Evolutionary conservation across 2,888 invertebrate species (phyloP).

Genomic region (Dascillus cervinus): DNA sequence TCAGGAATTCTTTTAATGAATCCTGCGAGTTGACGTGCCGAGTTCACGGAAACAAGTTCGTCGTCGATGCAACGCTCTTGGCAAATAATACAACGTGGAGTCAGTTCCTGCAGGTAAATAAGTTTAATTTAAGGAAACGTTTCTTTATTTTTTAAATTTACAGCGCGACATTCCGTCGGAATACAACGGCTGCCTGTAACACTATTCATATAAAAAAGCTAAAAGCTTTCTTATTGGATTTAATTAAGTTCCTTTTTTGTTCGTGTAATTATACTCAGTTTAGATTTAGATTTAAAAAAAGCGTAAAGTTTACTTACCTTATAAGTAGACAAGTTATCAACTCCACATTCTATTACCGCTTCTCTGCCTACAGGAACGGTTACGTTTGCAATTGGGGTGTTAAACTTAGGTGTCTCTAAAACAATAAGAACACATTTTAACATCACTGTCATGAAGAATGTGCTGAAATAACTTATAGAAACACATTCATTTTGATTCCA

Average conservation of each 20-base stretch:
- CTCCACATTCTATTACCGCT: constrained; percentile 70
- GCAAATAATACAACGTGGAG: constrained; percentile 13
- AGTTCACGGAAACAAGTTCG: no score
- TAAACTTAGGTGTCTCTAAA: constrained; percentile 72
- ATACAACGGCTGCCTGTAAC: constrained; percentile 12
- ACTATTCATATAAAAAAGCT: constrained; percentile 1
- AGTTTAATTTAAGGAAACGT: constrained; percentile 34
- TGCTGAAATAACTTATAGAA: no score
- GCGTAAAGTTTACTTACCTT: constrained; percentile 57
- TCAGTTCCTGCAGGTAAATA: constrained; percentile 30
- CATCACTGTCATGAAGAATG: no score
- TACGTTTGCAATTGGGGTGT: constrained; percentile 72
- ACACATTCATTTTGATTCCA: no score
- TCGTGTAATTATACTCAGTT: no score
- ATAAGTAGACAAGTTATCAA: constrained; percentile 72
- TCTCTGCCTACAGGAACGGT: constrained; percentile 77
- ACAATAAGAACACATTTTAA: no score
- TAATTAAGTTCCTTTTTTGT: no score
- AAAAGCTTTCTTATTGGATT: no score
- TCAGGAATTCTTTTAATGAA: constrained; percentile 26
- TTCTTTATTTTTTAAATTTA: constrained; percentile 30
- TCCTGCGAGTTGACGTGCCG: constrained; percentile 19
- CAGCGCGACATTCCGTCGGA: constrained; percentile 26
- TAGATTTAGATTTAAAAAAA: no score
- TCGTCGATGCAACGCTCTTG: constrained; percentile 15